Percentiles rank a stretch among this genome's conserved stretches.
Conservation (phyloP, 2,888 invertebrate genomes). For the Ephialtes manifestator region DNA sequence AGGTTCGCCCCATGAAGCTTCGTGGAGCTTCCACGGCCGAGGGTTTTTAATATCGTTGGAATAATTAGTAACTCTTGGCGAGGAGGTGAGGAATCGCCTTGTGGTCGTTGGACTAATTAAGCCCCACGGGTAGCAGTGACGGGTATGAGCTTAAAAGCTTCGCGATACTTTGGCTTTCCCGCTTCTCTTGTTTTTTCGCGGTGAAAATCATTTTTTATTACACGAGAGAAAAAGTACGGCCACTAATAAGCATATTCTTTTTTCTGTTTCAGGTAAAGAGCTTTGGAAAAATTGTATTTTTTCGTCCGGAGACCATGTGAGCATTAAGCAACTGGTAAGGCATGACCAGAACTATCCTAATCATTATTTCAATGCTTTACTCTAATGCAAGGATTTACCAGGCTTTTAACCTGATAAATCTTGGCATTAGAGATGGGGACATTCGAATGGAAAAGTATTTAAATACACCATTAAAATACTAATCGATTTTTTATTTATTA, state of each 20-base stretch:
- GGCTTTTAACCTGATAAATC: too few relatives aligned
- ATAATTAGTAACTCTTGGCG: slow-evolving; percentile 57
- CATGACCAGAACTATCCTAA: background rate
- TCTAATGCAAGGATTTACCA: too few relatives aligned
- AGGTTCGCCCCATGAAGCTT: slow-evolving; percentile 40
- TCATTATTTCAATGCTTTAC: background rate
- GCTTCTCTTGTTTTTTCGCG: slow-evolving; percentile 17
- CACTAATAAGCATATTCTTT: slow-evolving; percentile 42
- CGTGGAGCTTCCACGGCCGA: slow-evolving; percentile 16
- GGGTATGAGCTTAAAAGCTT: slow-evolving; percentile 53
- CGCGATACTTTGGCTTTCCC: slow-evolving; percentile 51
- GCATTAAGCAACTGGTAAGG: background rate
- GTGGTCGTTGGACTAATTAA: slow-evolving; percentile 75
- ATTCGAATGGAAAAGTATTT: too few relatives aligned
- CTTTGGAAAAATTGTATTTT: slow-evolving; percentile 15
- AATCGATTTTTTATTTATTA: too few relatives aligned
- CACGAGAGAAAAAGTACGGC: slow-evolving; percentile 11
- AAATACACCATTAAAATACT: too few relatives aligned
- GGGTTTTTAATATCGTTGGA: slow-evolving; percentile 59
- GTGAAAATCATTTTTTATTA: slow-evolving; percentile 33
- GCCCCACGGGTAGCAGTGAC: slow-evolving; percentile 36
- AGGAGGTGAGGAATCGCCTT: slow-evolving; percentile 66
- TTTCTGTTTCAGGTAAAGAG: slow-evolving; percentile 58
- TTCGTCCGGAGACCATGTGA: background rate
- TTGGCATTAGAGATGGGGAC: too few relatives aligned